A percentile compares a stretch with the other conserved stretches of the same genome.
These are phyloP conservation scores for Percopsis omiscomaycus DNA, from an alignment of 2,797 vertebrate species.

Conservation along the genomic window DNA sequence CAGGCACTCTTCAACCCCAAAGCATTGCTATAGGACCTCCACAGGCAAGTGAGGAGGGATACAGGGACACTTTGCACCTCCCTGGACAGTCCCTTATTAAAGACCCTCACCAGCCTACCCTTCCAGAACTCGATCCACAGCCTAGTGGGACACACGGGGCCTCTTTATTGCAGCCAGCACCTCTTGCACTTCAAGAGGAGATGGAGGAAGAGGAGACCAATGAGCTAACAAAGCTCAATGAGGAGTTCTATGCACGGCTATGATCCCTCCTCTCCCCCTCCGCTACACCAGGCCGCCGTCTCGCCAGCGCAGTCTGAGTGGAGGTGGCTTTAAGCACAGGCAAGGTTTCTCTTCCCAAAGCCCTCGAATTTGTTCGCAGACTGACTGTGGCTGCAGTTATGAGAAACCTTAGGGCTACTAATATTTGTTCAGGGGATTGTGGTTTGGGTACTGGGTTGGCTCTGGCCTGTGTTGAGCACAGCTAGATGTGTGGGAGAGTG, in stretches of 20 bases:
- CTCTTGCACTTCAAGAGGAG: conserved; percentile 62
- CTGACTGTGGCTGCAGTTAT: conserved; percentile 30
- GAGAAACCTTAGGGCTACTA: conserved; percentile 9
- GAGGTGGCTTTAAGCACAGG: conserved; percentile 16
- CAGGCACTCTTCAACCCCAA: conserved; percentile 39
- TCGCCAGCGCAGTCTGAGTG: conserved; percentile 1
- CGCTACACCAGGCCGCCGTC: conserved; percentile 29
- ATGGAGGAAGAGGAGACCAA: conserved; percentile 72
- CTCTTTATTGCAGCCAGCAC: conserved; percentile 51
- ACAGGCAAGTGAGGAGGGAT: conserved; percentile 65
- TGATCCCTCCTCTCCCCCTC: conserved; percentile 53
- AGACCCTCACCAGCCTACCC: conserved; percentile 32
- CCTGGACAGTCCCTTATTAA: conserved; percentile 28
- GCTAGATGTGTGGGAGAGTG: conserved; percentile 53
- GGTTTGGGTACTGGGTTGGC: conserved; percentile 28
- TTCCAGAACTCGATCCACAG: conserved; percentile 41
- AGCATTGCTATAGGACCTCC: conserved; percentile 32
- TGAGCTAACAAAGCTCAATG: conserved; percentile 87
- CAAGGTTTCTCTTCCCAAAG: conserved; percentile 25
- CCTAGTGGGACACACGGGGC: conserved; percentile 30
- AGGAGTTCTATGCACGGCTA: conserved; percentile 77
- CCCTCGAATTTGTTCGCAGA: conserved; percentile 5
- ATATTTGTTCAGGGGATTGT: conserved; percentile 23
- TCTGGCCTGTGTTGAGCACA: conserved; percentile 82
- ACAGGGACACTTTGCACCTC: conserved; percentile 63